phyloP scores from a whole-genome alignment of 2,797 vertebrate genomes.

The Tragopan temminckii region DNA sequence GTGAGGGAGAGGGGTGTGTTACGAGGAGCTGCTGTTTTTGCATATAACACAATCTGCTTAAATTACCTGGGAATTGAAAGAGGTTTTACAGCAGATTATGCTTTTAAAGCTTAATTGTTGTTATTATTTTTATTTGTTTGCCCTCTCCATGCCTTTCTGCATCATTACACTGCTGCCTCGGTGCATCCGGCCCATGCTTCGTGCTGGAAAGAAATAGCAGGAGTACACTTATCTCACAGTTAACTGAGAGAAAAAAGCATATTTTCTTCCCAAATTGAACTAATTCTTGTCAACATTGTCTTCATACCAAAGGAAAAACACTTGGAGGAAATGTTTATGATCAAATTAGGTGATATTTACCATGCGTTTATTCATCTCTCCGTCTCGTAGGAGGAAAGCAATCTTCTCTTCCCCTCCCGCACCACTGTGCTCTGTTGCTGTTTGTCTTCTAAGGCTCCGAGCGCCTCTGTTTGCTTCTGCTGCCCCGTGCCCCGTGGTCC shows the following conservation, averaged over 20 bases:
- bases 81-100: not conserved
- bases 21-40: not conserved
- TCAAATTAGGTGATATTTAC: not conserved
- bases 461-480: constrained; percentile 30
- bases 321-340: not conserved
- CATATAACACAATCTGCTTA: not conserved
- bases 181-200: not conserved
- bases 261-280: not conserved
- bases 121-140: not conserved
- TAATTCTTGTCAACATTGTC: not conserved
- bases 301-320: not conserved
- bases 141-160: not conserved
- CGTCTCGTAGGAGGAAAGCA: not conserved
- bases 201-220: not conserved
- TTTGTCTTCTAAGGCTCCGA: constrained; percentile 13
- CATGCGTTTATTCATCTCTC: not conserved
- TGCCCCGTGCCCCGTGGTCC: not conserved
- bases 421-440: constrained; percentile 36
- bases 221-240: not conserved
- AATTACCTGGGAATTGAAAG: not conserved
- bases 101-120: not conserved
- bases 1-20: not conserved
- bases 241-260: not conserved
- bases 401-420: not conserved
- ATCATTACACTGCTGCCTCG: not conserved